A percentile compares a stretch with the other conserved stretches of the same genome.
phyloP scores from a whole-genome alignment of 2,888 invertebrate genomes.

The Siphonodentalium dalli region DNA sequence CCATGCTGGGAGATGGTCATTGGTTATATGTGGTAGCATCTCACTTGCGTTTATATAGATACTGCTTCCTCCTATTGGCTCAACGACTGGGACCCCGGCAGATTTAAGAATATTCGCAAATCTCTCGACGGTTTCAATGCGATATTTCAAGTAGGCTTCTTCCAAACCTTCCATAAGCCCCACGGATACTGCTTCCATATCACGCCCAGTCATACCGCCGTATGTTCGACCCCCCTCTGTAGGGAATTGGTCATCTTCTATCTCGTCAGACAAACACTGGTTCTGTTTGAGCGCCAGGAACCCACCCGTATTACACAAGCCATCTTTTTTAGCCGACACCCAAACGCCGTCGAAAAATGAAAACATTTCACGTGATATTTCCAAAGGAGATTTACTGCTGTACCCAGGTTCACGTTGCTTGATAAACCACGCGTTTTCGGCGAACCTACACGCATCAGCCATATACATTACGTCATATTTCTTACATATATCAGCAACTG shows the following conservation, averaged over 20 bases:
- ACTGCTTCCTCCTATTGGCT: slow-evolving; percentile 13
- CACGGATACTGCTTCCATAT: slow-evolving; percentile 16
- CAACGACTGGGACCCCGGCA: slow-evolving; percentile 6
- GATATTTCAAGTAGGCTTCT: slow-evolving; percentile 10
- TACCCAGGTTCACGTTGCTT: slow-evolving; percentile 10
- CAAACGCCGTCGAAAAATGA: slow-evolving; percentile 12
- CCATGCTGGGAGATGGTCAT: no score
- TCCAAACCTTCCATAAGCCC: slow-evolving; percentile 16
- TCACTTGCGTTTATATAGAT: slow-evolving; percentile 15
- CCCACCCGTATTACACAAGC: slow-evolving; percentile 20
- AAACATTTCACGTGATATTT: slow-evolving; percentile 22
- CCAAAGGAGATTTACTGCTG: background rate
- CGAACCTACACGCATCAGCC: slow-evolving; percentile 20
- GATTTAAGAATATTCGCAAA: slow-evolving; percentile 4
- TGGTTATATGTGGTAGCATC: slow-evolving; percentile 3
- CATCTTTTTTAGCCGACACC: slow-evolving; percentile 23
- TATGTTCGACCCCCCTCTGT: slow-evolving; percentile 18
- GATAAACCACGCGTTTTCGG: slow-evolving; percentile 22
- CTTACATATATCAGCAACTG: slow-evolving; percentile 2
- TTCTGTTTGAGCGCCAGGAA: slow-evolving; percentile 5
- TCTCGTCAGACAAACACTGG: background rate
- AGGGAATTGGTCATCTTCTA: background rate
- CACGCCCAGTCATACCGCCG: slow-evolving; percentile 20
- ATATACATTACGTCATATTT: slow-evolving; percentile 7
- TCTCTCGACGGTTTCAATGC: slow-evolving; percentile 3